A percentile compares a stretch with the other conserved stretches of the same genome.
These are phyloP conservation scores for Xerus inauris DNA, from an alignment of 2,113 vertebrate genomes.

Conservation along the genomic window DNA sequence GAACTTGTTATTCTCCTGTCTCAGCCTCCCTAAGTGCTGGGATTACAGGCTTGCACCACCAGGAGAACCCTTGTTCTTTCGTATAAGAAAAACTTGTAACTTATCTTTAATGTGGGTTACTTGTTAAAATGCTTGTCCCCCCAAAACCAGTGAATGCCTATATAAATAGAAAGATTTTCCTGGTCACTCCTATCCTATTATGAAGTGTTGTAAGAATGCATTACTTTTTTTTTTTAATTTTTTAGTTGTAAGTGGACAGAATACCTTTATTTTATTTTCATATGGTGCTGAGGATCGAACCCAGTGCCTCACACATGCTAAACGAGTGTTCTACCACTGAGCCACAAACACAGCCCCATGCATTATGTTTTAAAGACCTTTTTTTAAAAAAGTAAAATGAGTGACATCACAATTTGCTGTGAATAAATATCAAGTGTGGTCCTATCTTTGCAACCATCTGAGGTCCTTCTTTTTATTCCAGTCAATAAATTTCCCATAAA, in stretches of 20 bases:
- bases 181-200: not conserved
- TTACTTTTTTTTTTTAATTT: no score
- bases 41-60: no score
- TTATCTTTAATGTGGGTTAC: not conserved
- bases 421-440: not conserved
- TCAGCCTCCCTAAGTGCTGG: no score
- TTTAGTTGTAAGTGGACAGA: no score
- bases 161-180: not conserved
- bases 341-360: no score
- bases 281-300: no score
- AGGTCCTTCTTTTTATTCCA: conserved; percentile 18
- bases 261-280: no score
- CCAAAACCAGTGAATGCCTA: not conserved
- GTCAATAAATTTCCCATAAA: conserved; percentile 28
- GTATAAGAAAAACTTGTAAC: not conserved
- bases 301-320: no score
- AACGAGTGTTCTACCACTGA: no score
- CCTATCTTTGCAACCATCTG: not conserved
- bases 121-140: not conserved
- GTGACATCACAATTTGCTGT: not conserved
- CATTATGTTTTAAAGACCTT: not conserved
- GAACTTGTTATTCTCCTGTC: no score
- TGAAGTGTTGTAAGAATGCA: not conserved
- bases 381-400: conserved; percentile 13
- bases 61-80: not conserved